Evolutionary conservation across 2,888 invertebrate genomes (phyloP).

Genomic region (Pseudococcus viburni): DNA sequence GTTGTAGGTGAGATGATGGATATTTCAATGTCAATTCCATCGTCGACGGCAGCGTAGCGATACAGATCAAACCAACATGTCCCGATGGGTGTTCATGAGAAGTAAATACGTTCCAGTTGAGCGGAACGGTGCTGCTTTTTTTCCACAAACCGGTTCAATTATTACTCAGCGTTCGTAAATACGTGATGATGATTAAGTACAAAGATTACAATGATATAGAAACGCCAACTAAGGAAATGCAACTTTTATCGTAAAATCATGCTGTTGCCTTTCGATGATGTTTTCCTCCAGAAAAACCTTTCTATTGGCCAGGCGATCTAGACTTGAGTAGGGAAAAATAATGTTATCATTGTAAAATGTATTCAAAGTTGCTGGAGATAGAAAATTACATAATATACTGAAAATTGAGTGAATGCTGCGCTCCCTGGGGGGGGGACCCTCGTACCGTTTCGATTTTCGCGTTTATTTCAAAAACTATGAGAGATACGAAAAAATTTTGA

Average conservation of each 20-base stretch:
- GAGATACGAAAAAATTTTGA: too few species aligned
- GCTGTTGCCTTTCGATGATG: background rate
- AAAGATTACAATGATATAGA: constrained; percentile 33
- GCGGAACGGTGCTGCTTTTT: constrained; percentile 23
- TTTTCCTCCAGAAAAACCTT: background rate
- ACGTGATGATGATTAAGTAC: constrained; percentile 53
- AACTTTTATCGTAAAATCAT: constrained; percentile 35
- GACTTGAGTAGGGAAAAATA: too few species aligned
- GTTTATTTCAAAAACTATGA: too few species aligned
- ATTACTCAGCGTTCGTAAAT: constrained; percentile 51
- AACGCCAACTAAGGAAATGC: constrained; percentile 29
- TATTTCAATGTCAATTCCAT: constrained; percentile 54
- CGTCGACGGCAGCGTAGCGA: constrained; percentile 34
- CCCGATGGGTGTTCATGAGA: constrained; percentile 55
- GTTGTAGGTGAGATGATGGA: constrained; percentile 19
- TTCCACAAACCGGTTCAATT: constrained; percentile 38
- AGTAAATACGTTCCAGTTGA: constrained; percentile 55
- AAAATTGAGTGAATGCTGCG: too few species aligned
- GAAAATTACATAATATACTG: too few species aligned
- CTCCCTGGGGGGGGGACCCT: too few species aligned
- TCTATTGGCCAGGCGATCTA: too few species aligned
- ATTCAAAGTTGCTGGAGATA: too few species aligned
- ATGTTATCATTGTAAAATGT: too few species aligned
- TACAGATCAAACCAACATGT: constrained; percentile 33
- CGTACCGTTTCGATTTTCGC: too few species aligned